phyloP scores from a whole-genome alignment of 2,113 vertebrate species.

The Elgaria multicarinata region DNA sequence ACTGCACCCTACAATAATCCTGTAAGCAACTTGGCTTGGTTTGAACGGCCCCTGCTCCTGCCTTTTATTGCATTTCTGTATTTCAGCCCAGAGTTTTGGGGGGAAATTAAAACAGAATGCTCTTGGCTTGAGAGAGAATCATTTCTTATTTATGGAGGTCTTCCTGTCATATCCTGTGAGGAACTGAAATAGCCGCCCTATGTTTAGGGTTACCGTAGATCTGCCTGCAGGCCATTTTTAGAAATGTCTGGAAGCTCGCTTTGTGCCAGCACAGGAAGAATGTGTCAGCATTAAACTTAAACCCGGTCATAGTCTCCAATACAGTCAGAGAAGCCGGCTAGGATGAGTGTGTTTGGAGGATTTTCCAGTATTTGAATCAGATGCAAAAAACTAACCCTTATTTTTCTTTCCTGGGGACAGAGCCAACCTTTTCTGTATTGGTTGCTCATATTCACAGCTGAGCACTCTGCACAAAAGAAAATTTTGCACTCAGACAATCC shows the following conservation, averaged over 20 bases:
- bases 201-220: conserved; percentile 47
- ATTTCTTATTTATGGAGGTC: conserved; percentile 37
- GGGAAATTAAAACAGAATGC: neutral
- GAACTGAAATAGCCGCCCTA: conserved; percentile 19
- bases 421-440: neutral
- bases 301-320: neutral
- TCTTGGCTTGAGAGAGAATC: conserved; percentile 15
- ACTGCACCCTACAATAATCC: accelerated
- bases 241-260: neutral
- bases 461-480: neutral
- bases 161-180: neutral
- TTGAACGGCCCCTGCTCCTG: neutral
- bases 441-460: neutral
- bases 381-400: neutral
- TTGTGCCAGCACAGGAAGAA: conserved; percentile 56
- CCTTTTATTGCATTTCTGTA: neutral
- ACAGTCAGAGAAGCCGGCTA: accelerated
- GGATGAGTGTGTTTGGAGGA: neutral
- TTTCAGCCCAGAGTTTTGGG: neutral
- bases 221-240: conserved; percentile 53
- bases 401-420: neutral
- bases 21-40: neutral
- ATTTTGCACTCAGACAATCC: neutral
- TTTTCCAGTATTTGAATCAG: conserved; percentile 12
- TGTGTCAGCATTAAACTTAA: conserved; percentile 1